These are phyloP conservation scores for Oligia latruncula DNA, from an alignment of 2,888 invertebrate genomes.

Conservation along the genomic window DNA sequence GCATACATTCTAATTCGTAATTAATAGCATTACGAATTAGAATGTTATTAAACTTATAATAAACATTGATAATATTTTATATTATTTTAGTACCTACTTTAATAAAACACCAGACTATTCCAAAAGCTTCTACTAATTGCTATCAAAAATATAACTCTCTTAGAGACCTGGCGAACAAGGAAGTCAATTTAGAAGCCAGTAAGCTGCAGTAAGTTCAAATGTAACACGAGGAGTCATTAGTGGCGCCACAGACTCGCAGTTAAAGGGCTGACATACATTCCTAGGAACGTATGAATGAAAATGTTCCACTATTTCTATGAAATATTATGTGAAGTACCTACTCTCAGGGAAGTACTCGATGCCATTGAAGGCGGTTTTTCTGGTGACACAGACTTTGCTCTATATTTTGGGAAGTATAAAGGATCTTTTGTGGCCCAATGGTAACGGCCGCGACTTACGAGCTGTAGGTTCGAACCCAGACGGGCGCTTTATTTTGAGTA, in stretches of 20 bases:
- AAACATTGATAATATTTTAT: not conserved
- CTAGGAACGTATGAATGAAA: slow-evolving; percentile 40
- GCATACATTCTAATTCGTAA: not conserved
- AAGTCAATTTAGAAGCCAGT: slow-evolving; percentile 48
- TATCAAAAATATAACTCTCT: slow-evolving; percentile 25
- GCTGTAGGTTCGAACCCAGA: not conserved
- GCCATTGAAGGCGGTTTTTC: not conserved
- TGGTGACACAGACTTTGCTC: not conserved
- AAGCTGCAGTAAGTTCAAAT: slow-evolving; percentile 47
- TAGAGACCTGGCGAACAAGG: slow-evolving; percentile 17
- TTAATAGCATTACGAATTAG: too few species aligned
- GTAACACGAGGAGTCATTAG: slow-evolving; percentile 57
- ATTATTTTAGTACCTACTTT: not conserved
- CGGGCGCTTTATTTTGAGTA: not conserved
- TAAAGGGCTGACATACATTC: slow-evolving; percentile 40
- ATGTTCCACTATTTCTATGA: slow-evolving; percentile 30
- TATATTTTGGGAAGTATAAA: not conserved
- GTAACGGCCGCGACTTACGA: not conserved
- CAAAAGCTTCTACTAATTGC: slow-evolving; percentile 39
- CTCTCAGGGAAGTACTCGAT: not conserved
- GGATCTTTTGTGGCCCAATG: not conserved
- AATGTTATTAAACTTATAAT: not conserved
- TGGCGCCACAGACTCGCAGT: slow-evolving; percentile 12
- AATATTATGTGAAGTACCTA: slow-evolving; percentile 8
- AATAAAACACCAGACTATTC: not conserved